Conservation (phyloP, 2,113 vertebrate species). For the Brachypodius melanocephalos region DNA sequence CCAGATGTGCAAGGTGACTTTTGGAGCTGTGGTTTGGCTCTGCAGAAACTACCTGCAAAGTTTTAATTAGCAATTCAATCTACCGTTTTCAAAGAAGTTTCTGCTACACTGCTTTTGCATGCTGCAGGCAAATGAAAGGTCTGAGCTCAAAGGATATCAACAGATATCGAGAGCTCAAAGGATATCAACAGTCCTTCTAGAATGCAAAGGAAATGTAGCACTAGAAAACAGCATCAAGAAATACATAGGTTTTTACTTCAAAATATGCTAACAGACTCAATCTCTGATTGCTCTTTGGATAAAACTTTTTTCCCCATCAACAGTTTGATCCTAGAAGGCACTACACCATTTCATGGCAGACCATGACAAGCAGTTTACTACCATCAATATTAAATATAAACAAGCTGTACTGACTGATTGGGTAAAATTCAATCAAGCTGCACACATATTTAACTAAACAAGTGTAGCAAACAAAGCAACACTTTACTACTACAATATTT, state of each 20-base stretch:
- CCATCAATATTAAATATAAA: background rate
- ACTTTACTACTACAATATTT: background rate
- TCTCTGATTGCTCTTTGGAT: background rate
- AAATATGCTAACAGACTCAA: background rate
- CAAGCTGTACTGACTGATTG: background rate
- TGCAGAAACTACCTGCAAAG: accelerated
- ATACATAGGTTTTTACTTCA: background rate
- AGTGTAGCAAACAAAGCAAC: conserved; percentile 6
- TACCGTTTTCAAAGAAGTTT: background rate
- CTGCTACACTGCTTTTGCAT: background rate
- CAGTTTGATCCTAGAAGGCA: background rate
- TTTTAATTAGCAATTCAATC: background rate
- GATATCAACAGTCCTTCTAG: background rate
- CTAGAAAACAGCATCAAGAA: background rate
- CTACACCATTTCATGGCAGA: background rate
- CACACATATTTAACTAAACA: background rate
- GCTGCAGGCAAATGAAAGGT: background rate
- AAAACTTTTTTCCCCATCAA: background rate
- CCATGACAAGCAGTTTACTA: background rate
- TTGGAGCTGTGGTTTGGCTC: background rate
- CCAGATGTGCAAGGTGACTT: background rate
- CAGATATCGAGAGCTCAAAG: background rate
- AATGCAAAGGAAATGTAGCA: background rate
- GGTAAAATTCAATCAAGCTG: background rate
- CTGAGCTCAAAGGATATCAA: background rate